phyloP scores from a whole-genome alignment of 2,797 vertebrate species.

The Decapterus maruadsi region DNA sequence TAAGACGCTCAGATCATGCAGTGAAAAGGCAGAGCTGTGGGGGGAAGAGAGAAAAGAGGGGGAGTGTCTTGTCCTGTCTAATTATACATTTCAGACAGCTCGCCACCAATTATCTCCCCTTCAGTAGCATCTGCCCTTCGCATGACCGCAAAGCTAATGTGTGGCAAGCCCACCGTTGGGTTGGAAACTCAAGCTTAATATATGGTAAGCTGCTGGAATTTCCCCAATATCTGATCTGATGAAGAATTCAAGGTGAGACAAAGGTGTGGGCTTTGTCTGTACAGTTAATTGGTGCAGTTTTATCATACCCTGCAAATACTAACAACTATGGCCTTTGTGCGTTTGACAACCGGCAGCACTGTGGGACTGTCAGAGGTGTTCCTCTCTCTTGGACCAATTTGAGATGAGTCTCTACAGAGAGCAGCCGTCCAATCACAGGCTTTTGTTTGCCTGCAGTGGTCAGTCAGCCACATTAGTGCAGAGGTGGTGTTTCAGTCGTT shows the following conservation, averaged over 20 bases:
- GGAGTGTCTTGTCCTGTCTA: slow-evolving; percentile 86
- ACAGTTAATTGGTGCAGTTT: slow-evolving; percentile 50
- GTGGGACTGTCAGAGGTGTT: slow-evolving; percentile 22
- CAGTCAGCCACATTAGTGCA: slow-evolving; percentile 38
- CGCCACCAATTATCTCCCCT: slow-evolving; percentile 87
- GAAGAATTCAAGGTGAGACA: slow-evolving; percentile 71
- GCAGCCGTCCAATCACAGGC: slow-evolving; percentile 48
- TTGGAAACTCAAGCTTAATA: slow-evolving; percentile 71
- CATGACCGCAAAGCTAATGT: slow-evolving; percentile 82
- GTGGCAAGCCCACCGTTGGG: slow-evolving; percentile 75
- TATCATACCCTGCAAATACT: slow-evolving; percentile 47
- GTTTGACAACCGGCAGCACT: slow-evolving; percentile 27
- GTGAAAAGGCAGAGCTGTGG: slow-evolving; percentile 66
- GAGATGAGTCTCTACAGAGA: slow-evolving; percentile 53
- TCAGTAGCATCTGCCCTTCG: slow-evolving; percentile 87
- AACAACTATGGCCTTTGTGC: slow-evolving; percentile 51
- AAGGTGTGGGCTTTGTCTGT: slow-evolving; percentile 47
- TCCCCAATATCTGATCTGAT: slow-evolving; percentile 62
- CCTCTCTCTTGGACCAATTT: slow-evolving; percentile 37
- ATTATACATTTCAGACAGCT: slow-evolving; percentile 89
- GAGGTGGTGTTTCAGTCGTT: slow-evolving; percentile 60
- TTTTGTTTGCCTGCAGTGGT: slow-evolving; percentile 59
- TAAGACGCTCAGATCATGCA: slow-evolving; percentile 82
- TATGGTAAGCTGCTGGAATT: slow-evolving; percentile 69
- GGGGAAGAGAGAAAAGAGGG: slow-evolving; percentile 67